phyloP scores from a whole-genome alignment of 2,888 invertebrate genomes.

The Phorcus lineatus region DNA sequence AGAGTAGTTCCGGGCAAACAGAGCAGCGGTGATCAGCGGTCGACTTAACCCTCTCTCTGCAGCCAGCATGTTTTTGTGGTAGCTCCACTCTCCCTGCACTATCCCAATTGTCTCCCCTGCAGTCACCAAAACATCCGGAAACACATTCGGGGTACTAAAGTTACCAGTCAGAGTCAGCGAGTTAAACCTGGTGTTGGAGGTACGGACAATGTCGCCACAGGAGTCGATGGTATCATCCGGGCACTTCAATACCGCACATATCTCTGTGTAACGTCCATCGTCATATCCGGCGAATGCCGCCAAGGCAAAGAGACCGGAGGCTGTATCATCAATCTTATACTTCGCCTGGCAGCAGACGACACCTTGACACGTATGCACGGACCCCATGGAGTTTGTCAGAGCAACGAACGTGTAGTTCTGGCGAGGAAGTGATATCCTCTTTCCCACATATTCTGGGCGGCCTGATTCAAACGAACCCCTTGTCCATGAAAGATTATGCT shows the following conservation, averaged over 20 bases:
- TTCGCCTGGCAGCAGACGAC: conserved; percentile 52
- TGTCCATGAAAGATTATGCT: too few species aligned
- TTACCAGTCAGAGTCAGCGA: conserved; percentile 36
- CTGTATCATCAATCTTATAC: conserved; percentile 30
- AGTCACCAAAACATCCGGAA: conserved; percentile 44
- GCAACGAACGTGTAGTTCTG: conserved; percentile 45
- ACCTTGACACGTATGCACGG: conserved; percentile 46
- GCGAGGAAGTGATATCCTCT: neutral
- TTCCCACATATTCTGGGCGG: too few species aligned
- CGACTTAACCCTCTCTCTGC: conserved; percentile 7
- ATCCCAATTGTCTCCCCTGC: conserved; percentile 22
- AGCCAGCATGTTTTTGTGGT: conserved; percentile 21
- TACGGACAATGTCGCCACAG: conserved; percentile 40
- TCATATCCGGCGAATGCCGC: conserved; percentile 58
- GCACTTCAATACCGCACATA: conserved; percentile 54
- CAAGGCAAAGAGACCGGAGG: conserved; percentile 50
- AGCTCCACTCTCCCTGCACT: conserved; percentile 35
- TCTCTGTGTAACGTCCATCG: conserved; percentile 53
- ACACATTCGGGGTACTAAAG: conserved; percentile 40
- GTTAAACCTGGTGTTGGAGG: conserved; percentile 37
- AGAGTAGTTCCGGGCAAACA: conserved; percentile 41
- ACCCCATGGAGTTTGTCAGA: conserved; percentile 35
- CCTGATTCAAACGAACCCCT: too few species aligned
- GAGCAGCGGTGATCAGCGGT: conserved; percentile 36
- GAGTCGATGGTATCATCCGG: conserved; percentile 11